Base-by-base conservation (phyloP, 2,797 vertebrate genomes). In the Manis pentadactyla region DNA sequence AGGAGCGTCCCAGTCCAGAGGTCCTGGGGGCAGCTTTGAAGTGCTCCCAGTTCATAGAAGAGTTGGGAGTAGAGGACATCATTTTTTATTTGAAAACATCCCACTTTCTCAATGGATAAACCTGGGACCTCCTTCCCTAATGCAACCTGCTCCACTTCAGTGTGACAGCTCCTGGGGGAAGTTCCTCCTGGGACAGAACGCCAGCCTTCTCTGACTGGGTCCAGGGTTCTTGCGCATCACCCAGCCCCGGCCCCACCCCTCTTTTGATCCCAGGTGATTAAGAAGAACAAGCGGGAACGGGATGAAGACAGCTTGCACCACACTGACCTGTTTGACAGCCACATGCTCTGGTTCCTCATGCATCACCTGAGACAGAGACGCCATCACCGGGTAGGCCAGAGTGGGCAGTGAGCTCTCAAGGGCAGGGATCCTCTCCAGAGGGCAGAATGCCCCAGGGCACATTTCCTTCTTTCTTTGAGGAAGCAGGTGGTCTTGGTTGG, bases 311-410 rank as follows among this genome's bases (percentile, higher is more conserved):
- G 99, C 69, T 98, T 99, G 84, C 99, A 99, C 87, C 99, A 99
- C 57, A 99, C 99, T 0, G 99, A 99, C 98, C 99, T 99, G 98
- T 99, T 99, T 1, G 99, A 99, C 98, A 99, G 99, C 94, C 99
- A 99, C 98, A 99, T 99, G 98, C 99, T 99, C 94, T 99, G 99
- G 99, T 99, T 99, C 98, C 99, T 99, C 87, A 99, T 99, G 99
- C 99, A 99, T 97, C 99, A 99, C 98, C 99, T 99, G 99, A 99
- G 99, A 85, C 99, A 99, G 98, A 98, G 99, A 61, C 98, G 99
- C 96, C 99, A 99, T 63, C 98, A 98, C 93, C 98, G 99, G 98
- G 99, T 99, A 98, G 98, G 99, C 77, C 5, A 57, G 59, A 8
- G 18, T 12, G 59, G 51, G 31, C 71, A 39, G 59, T 63, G 90